phyloP scores from a whole-genome alignment of 2,888 invertebrate species.

The Cremastobaeus sp. region DNA sequence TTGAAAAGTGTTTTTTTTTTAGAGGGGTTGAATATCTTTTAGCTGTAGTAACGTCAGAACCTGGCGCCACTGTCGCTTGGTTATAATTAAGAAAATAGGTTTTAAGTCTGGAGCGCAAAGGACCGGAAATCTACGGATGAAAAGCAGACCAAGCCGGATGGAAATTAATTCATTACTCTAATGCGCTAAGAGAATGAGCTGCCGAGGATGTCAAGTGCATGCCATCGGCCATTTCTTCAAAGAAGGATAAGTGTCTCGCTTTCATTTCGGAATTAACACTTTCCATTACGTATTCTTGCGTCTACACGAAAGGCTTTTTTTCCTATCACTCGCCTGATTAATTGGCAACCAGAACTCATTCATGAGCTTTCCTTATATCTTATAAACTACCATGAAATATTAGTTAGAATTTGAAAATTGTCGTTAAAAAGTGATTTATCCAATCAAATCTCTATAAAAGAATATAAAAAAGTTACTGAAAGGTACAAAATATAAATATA shows the following conservation, averaged over 20 bases:
- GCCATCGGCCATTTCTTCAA: conserved; percentile 68
- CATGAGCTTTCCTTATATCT: too few relatives aligned
- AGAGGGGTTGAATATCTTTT: conserved; percentile 28
- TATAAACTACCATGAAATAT: too few relatives aligned
- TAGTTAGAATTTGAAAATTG: too few relatives aligned
- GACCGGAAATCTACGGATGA: conserved; percentile 55
- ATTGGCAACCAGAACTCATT: too few relatives aligned
- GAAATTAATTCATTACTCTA: conserved; percentile 79
- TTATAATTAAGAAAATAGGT: conserved; percentile 77
- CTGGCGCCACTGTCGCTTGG: conserved; percentile 69
- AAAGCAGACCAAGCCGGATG: conserved; percentile 69
- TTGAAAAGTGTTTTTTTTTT: conserved; percentile 41
- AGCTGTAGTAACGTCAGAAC: conserved; percentile 61
- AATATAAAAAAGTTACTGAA: too few relatives aligned
- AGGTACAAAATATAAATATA: too few relatives aligned
- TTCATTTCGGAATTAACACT: conserved; percentile 78
- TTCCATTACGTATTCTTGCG: conserved; percentile 69
- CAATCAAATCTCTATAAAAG: too few relatives aligned
- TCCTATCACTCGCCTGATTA: not conserved
- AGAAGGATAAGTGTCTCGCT: conserved; percentile 77
- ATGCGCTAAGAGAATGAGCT: conserved; percentile 75
- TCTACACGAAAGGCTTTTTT: too few relatives aligned
- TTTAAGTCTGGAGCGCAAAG: conserved; percentile 70
- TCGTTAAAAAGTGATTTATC: too few relatives aligned
- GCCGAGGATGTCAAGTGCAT: conserved; percentile 73